Evolutionary conservation across 2,113 vertebrate species (phyloP).

Genomic region (Bujurquina vittata): DNA sequence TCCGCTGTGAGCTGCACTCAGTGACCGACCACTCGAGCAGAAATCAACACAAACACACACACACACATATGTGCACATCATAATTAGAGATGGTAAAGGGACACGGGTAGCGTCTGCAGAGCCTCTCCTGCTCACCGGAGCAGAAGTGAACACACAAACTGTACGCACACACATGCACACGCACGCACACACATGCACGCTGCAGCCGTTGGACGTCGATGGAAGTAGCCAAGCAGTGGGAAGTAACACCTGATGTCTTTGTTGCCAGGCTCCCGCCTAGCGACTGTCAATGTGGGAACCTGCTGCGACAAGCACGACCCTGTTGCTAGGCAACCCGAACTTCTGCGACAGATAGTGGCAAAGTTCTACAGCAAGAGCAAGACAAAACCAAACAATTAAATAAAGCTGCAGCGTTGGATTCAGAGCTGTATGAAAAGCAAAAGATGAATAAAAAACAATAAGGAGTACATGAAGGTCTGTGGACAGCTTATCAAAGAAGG

Average conservation of each 20-base stretch:
- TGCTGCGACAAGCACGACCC: constrained; percentile 65
- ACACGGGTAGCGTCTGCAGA: constrained; percentile 38
- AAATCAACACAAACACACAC: constrained; percentile 49
- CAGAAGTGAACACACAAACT: constrained; percentile 55
- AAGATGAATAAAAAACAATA: not conserved
- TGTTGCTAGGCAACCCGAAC: constrained; percentile 80
- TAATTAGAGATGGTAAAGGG: constrained; percentile 55
- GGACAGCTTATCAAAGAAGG: constrained; percentile 14
- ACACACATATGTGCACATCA: constrained; percentile 1
- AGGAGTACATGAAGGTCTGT: not conserved
- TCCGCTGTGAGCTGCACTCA: constrained; percentile 60
- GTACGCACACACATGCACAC: constrained; percentile 17
- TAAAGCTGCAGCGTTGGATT: not conserved
- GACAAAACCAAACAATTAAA: constrained; percentile 2
- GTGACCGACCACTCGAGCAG: constrained; percentile 59
- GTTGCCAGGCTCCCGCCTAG: constrained; percentile 74
- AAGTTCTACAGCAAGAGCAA: constrained; percentile 39
- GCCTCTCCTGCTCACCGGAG: constrained; percentile 55
- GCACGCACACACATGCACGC: constrained; percentile 34
- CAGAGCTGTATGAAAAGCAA: not conserved
- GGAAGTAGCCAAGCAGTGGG: constrained; percentile 69
- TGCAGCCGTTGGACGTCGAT: constrained; percentile 42
- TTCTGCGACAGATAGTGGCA: constrained; percentile 57
- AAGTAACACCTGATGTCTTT: constrained; percentile 81
- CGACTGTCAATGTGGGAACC: constrained; percentile 70